A percentile compares a stretch with the other conserved stretches of the same genome.
Conservation (phyloP, 2,888 invertebrate species). For the Caenorhabditis sp. region DNA sequence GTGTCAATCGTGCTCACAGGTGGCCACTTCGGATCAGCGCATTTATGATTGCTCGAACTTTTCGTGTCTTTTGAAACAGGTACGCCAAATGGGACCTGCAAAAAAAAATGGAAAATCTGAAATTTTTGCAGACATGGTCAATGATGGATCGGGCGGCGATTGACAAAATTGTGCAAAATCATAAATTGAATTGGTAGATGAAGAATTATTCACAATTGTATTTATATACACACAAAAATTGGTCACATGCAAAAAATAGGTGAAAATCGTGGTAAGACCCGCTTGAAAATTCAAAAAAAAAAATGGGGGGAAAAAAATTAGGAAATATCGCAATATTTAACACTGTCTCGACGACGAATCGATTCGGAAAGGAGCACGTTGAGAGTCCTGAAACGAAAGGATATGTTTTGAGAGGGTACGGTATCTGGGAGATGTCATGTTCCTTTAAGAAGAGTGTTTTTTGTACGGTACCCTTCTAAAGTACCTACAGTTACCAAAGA, state of each 20-base stretch:
- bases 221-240: slow-evolving; percentile 2
- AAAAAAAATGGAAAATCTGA: not conserved
- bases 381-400: slow-evolving; percentile 54
- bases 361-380: slow-evolving; percentile 65
- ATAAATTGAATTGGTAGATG: slow-evolving; percentile 8
- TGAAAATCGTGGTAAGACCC: not conserved
- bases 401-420: too few species aligned
- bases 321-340: slow-evolving; percentile 64
- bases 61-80: slow-evolving; percentile 27
- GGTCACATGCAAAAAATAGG: not conserved
- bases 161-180: slow-evolving; percentile 3
- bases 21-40: slow-evolving; percentile 10
- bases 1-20: slow-evolving; percentile 19
- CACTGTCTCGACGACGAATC: slow-evolving; percentile 59
- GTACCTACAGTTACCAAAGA: too few species aligned
- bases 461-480: too few species aligned
- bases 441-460: too few species aligned
- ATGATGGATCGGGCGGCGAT: slow-evolving; percentile 17
- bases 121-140: slow-evolving; percentile 14
- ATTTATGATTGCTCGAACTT: slow-evolving; percentile 28
- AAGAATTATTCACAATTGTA: not conserved
- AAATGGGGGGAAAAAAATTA: slow-evolving; percentile 23
- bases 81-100: not conserved
- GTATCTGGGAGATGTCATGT: too few species aligned
- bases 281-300: not conserved